phyloP scores from a whole-genome alignment of 2,888 invertebrate species.

The Drosophila paranaensis region DNA sequence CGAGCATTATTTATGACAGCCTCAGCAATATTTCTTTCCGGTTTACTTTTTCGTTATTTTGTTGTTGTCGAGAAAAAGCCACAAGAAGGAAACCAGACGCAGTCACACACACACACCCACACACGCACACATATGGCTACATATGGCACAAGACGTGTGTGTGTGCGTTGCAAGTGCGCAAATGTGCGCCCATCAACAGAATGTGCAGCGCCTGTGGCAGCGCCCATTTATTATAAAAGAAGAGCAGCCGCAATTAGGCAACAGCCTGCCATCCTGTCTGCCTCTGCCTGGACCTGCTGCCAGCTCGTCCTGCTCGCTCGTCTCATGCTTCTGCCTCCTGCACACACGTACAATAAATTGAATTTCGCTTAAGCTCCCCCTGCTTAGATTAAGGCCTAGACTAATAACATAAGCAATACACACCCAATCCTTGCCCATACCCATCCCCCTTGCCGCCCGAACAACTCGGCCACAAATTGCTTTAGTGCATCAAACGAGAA shows the following conservation, averaged over 20 bases:
- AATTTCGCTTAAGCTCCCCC: constrained; percentile 64
- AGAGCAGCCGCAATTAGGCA: constrained; percentile 45
- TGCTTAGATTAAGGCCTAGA: constrained; percentile 70
- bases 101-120: constrained; percentile 7
- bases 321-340: constrained; percentile 31
- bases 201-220: constrained; percentile 64
- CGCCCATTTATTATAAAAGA: constrained; percentile 32
- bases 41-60: constrained; percentile 62
- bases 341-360: constrained; percentile 74
- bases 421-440: constrained; percentile 2
- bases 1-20: constrained; percentile 63
- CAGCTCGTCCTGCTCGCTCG: constrained; percentile 13
- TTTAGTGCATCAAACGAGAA: constrained; percentile 28
- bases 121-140: constrained; percentile 47
- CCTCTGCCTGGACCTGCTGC: neutral
- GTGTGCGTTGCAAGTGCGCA: constrained; percentile 36
- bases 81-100: constrained; percentile 65
- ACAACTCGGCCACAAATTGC: constrained; percentile 60
- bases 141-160: constrained; percentile 45
- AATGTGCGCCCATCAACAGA: constrained; percentile 60
- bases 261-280: constrained; percentile 1
- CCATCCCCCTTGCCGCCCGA: constrained; percentile 5
- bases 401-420: constrained; percentile 64
- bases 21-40: constrained; percentile 59
- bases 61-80: constrained; percentile 65